Percentiles rank a stretch among this genome's conserved stretches.
Evolutionary conservation across 2,797 vertebrate species (phyloP).

Genomic region (Ctenosaura bakeri): DNA sequence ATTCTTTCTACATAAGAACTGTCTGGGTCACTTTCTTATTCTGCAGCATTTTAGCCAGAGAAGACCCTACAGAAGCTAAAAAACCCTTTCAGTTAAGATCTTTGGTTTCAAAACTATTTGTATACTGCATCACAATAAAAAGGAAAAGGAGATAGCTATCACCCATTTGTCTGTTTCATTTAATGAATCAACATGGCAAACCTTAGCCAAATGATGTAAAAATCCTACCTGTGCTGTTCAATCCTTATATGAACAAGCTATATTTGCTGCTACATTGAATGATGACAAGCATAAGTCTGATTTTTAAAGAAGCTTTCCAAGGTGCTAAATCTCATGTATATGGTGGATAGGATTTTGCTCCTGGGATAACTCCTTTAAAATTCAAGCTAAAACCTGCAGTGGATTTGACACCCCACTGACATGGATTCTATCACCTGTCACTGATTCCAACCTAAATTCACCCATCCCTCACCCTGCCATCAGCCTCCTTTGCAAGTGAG

Average conservation of each 20-base stretch:
- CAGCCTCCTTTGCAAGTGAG: background rate
- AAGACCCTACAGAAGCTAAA: slow-evolving; percentile 17
- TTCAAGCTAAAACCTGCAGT: too few species aligned
- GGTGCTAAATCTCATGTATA: background rate
- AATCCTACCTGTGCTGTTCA: background rate
- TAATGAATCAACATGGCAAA: background rate
- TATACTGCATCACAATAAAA: background rate
- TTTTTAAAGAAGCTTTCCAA: too few species aligned
- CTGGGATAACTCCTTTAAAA: too few species aligned
- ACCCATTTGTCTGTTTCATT: background rate
- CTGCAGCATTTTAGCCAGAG: background rate
- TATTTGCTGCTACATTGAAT: background rate
- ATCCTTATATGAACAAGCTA: background rate
- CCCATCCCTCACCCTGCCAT: background rate
- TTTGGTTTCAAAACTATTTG: slow-evolving; percentile 51
- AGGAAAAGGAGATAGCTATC: background rate
- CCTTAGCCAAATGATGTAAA: background rate
- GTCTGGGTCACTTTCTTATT: background rate
- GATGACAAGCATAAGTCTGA: background rate
- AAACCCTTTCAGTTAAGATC: slow-evolving; percentile 57
- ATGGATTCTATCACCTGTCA: too few species aligned
- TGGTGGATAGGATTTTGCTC: too few species aligned
- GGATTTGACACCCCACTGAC: too few species aligned
- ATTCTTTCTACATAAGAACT: background rate
- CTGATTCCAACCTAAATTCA: background rate